Evolutionary conservation across 2,797 vertebrate species (phyloP), one percentile per base, ranked within the genome.

Genomic region (Heliangelus exortis): DNA sequence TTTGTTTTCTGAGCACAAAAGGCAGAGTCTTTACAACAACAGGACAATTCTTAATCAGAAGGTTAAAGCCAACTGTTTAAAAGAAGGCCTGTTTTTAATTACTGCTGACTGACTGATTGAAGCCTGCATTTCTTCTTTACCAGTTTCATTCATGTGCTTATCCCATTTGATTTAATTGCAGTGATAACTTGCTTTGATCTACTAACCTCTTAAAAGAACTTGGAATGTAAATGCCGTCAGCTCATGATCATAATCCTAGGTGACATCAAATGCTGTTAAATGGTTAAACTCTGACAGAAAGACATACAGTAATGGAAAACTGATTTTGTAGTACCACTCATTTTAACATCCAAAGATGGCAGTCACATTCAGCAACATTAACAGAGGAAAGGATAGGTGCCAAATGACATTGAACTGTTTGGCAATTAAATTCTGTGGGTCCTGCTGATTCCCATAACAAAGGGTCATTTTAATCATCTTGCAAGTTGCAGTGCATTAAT

Each of bases 381-480:
- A 96, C 80, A 92, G 90, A 97, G 97, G 94, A 85, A 96, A 96
- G 63, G 81, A 71, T 73, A 92, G 84, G 72, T 93, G 65, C 91
- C 94, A 57, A 93, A 80, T 98, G 97, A 97, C 95, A 96, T 89
- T 98, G 96, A 97, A 96, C 95, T 96, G 97, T 76, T 78, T 91
- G 90, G 76, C 95, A 97, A 97, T 98, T 98, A 97, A 96, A 95
- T 97, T 96, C 92, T 96, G n/a, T 14, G 33, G 79, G 93, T 97
- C 84, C 87, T 90, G 34, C 96, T 90, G 93, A 87, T 96, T 97
- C 90, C 82, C 48, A 45, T 97, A 97, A 96, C 92, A 97, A 96
- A 97, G 95, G 96, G 97, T 97, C 97, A 97, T 98, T 98, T 98
- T 98, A 98, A 98, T 98, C 95, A 98, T 97, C 87, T 73, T 93